These are phyloP conservation scores for Gasterosteus nipponicus DNA, from an alignment of 2,113 vertebrate genomes.

Conservation along the genomic window DNA sequence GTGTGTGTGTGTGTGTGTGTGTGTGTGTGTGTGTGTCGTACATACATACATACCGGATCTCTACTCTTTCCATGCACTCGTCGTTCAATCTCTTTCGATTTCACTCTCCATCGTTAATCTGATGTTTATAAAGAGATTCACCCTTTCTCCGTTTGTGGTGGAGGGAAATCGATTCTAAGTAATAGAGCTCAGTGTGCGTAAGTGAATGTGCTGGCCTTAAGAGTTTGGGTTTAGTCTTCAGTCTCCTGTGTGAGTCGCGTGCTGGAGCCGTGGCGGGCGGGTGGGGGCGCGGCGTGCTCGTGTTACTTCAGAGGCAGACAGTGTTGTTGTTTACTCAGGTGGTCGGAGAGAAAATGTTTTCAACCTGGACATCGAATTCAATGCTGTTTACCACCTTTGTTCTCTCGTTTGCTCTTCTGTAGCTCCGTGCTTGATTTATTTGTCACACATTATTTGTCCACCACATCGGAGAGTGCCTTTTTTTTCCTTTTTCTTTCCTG, in stretches of 20 bases:
- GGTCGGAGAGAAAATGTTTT: conserved; percentile 70
- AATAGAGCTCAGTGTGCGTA: conserved; percentile 55
- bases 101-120: conserved; percentile 62
- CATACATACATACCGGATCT: conserved; percentile 20
- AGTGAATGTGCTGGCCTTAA: conserved; percentile 39
- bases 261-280: conserved; percentile 15
- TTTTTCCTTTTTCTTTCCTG: not conserved
- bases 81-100: conserved; percentile 43
- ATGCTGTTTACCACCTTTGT: conserved; percentile 26
- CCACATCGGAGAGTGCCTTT: not conserved
- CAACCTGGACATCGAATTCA: conserved; percentile 49
- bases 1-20: not conserved
- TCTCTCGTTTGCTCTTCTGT: not conserved
- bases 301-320: conserved; percentile 57
- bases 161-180: conserved; percentile 71
- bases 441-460: not conserved
- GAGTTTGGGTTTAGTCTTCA: conserved; percentile 50
- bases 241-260: conserved; percentile 30
- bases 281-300: conserved; percentile 19
- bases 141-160: conserved; percentile 52
- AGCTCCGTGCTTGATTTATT: not conserved
- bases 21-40: conserved; percentile 10
- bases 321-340: conserved; percentile 66
- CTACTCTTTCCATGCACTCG: conserved; percentile 55
- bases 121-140: conserved; percentile 64